Conservation (phyloP, 1,140 invertebrate genomes). For the Brachystomella parvula region DNA sequence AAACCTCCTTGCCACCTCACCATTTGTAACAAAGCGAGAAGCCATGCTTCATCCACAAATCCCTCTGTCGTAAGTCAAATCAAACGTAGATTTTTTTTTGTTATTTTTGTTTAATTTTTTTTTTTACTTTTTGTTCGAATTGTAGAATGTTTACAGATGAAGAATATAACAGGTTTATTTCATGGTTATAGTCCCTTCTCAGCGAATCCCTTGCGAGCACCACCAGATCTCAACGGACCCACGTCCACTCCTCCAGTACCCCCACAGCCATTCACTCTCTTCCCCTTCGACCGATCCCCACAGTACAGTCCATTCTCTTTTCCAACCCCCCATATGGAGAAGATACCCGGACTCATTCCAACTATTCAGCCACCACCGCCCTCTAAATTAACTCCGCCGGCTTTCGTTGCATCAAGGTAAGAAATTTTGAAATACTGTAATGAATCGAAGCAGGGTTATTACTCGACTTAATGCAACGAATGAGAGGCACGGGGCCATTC, state of each 20-base stretch:
- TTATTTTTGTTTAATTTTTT: constrained; percentile 5
- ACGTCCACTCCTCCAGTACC: constrained; percentile 7
- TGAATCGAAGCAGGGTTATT: too few relatives aligned
- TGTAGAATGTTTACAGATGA: constrained; percentile 6
- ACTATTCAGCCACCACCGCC: background rate
- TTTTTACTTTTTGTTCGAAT: background rate
- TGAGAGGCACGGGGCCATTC: too few relatives aligned
- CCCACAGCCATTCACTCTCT: constrained; percentile 18
- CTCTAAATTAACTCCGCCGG: background rate
- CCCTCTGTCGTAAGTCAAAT: constrained; percentile 18
- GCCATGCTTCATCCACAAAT: constrained; percentile 29
- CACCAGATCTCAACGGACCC: constrained; percentile 14
- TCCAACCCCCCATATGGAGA: constrained; percentile 23
- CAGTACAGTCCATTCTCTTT: constrained; percentile 25
- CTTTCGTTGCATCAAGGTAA: constrained; percentile 6
- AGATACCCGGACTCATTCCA: background rate
- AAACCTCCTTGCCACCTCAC: constrained; percentile 27
- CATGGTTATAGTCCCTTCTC: constrained; percentile 26
- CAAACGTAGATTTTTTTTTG: background rate
- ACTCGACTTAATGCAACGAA: too few relatives aligned
- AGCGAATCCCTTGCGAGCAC: constrained; percentile 18
- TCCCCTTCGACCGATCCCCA: constrained; percentile 27
- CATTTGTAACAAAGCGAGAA: constrained; percentile 26
- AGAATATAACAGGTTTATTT: constrained; percentile 9
- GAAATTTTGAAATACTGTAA: background rate